Evolutionary conservation across 2,113 vertebrate genomes (phyloP), one percentile per base, ranked within the genome.

Genomic region (Paramormyrops kingsleyae): DNA sequence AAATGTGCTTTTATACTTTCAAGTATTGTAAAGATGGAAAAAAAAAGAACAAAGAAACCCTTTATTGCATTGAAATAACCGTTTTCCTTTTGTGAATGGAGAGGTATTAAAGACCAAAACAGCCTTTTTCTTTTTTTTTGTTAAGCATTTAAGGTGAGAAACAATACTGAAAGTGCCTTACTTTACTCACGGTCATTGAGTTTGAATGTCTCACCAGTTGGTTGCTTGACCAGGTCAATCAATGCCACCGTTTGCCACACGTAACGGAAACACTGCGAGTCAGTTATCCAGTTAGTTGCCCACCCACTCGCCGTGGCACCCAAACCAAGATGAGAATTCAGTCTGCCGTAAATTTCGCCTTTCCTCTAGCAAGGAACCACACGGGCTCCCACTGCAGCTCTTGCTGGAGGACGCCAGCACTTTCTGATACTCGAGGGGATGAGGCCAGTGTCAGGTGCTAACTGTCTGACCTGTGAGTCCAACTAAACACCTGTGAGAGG

Each of bases 1-100:
- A 96, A 96, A 95, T 97, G 96, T 95, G 95, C 96, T 98, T 98
- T 97, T 98, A 96, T 97, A 97, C 96, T 96, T 97, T 97, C 95
- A 95, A 96, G 96, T 97, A 95, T 97, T 97, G 96, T 96, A 95
- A 96, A 96, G 95, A 93, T 90, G 74, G 74, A 39, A 80, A 95
- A 96, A 96, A 95, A 95, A 96, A 96, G 94, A 96, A 97, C 95
- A 96, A 96, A 96, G 95, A 96, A 97, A 96, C 97, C 97, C 97
- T 98, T 97, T 97, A 97, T 97, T 96, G 97, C 96, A 97, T 97
- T 95, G 97, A 97, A 96, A 97, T 90, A 92, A 91, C 93, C 74
- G 83, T 87, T 86, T 90, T 90, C 88, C 47, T 90, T 66, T 27
- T 66, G 80, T 59, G 66, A 52, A 88, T 44, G 62, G 62, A 91